Base-by-base conservation (phyloP, 1,140 invertebrate genomes). In the Tetramorium alpestre region DNA sequence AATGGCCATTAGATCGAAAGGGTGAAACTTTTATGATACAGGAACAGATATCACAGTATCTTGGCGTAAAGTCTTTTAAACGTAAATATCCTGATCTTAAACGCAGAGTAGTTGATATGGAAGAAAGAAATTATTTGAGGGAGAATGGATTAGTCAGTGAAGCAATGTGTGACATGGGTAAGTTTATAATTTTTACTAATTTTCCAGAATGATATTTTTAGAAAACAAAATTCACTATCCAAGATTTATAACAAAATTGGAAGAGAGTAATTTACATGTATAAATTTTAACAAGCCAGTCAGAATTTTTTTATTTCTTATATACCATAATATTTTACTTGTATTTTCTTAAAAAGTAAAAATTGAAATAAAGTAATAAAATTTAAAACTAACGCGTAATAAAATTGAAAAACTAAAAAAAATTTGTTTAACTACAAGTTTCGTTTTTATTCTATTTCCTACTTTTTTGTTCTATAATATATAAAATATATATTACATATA, bases 61-160 rank as follows among this genome's bases (percentile, higher is more conserved):
- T 99, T 33, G 98, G 97, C 18, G 97, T 99, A 18, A 99, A 99
- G 92, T 99, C 98, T 49, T 99, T 99, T 94, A 99, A 99, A 94
- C 96, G 99, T 88, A 98, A 99, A 94, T 99, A 99, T 95, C 98
- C 99, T 58, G 98, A 99, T 94, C 94, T 99, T 16, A 97, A 97
- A 60, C 96, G 99, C 78, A 96, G 99, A 73, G 96, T 97, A 64
- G 97, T 99, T 28, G 98, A 98, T 73, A 98, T 98, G 95, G 97
- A 98, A 90, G 99, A 99, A 95, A 96, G 98, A 86, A 98, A 98
- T 93, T 99, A 97, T 96, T 96, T 99, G 1, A 96, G 97, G 89
- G 97, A 98, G 82, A 97, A 97, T 93, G 97, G 97, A 60, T 96
- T 99, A 67, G 98, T 99, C 1, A 98, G 98, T 33, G 99, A 99